Evolutionary conservation across 1,140 invertebrate genomes (phyloP).

Genomic region (Diuraphis noxia): DNA sequence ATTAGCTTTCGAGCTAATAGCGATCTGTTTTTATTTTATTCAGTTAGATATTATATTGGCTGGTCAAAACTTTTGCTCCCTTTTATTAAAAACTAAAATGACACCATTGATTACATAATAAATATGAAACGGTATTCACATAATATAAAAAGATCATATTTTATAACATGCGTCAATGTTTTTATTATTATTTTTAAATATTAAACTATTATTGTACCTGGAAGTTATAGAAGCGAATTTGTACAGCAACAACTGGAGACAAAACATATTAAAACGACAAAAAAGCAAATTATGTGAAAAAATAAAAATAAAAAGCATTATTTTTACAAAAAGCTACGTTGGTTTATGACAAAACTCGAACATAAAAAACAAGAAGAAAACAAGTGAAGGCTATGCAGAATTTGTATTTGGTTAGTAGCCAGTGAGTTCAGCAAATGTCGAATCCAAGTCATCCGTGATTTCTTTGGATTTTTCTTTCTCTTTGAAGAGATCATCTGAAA

Average conservation of each 20-base stretch:
- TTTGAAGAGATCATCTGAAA: conserved; percentile 86
- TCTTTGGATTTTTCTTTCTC: conserved; percentile 96
- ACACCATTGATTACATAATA: neutral
- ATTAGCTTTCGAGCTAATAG: too few species aligned
- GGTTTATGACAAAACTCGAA: conserved; percentile 39
- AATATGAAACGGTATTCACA: neutral
- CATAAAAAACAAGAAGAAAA: conserved; percentile 46
- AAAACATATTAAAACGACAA: conserved; percentile 31
- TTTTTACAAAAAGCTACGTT: conserved; percentile 43
- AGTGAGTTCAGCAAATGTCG: conserved; percentile 87
- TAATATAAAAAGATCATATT: neutral
- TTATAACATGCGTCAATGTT: conserved; percentile 14
- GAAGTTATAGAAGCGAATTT: conserved; percentile 51
- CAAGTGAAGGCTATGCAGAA: conserved; percentile 35
- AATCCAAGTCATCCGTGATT: conserved; percentile 96
- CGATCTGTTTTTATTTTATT: too few species aligned
- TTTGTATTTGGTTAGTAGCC: conserved; percentile 69
- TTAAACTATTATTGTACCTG: conserved; percentile 28
- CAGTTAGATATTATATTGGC: too few species aligned
- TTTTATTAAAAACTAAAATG: too few species aligned
- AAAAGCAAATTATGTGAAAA: conserved; percentile 36
- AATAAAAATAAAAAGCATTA: conserved; percentile 39
- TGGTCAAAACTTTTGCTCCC: too few species aligned
- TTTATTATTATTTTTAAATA: neutral
- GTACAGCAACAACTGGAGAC: conserved; percentile 52